A percentile compares a stretch with the other conserved stretches of the same genome.
phyloP scores from a whole-genome alignment of 2,888 invertebrate species.

The Bellardia pandia region DNA sequence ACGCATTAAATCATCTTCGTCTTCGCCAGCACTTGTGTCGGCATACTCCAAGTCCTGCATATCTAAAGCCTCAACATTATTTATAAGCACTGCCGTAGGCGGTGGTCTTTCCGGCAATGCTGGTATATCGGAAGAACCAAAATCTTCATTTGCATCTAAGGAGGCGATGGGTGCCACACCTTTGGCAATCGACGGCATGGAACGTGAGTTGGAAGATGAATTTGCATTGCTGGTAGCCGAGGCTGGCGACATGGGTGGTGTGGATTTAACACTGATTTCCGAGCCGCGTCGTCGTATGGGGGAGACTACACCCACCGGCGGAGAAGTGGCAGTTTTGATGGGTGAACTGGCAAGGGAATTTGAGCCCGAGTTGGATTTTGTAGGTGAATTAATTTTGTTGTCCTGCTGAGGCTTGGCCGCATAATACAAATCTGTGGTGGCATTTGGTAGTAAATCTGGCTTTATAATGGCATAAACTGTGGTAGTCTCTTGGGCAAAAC shows the following conservation, averaged over 20 bases:
- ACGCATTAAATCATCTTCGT: constrained; percentile 84
- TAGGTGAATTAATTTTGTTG: constrained; percentile 71
- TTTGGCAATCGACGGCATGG: constrained; percentile 77
- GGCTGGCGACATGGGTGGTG: constrained; percentile 79
- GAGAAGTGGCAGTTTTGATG: constrained; percentile 76
- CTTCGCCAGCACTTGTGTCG: constrained; percentile 86
- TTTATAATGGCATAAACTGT: constrained; percentile 84
- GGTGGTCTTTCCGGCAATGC: constrained; percentile 79
- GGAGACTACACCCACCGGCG: constrained; percentile 81
- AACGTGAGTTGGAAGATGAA: constrained; percentile 73
- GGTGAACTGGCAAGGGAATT: constrained; percentile 73
- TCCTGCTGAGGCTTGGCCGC: constrained; percentile 59
- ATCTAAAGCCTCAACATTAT: constrained; percentile 84
- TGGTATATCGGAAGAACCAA: constrained; percentile 78
- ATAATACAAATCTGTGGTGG: constrained; percentile 76
- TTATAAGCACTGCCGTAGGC: constrained; percentile 76
- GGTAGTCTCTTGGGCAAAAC: constrained; percentile 81
- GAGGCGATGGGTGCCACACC: constrained; percentile 81
- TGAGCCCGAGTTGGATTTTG: constrained; percentile 60
- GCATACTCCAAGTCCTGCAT: constrained; percentile 86
- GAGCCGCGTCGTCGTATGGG: constrained; percentile 79
- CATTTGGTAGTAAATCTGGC: constrained; percentile 80
- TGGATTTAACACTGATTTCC: constrained; percentile 76
- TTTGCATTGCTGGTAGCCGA: constrained; percentile 73
- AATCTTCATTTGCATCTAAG: constrained; percentile 81